A percentile compares a stretch with the other conserved stretches of the same genome.
phyloP scores from a whole-genome alignment of 2,888 invertebrate genomes.

The Lagria hirta region DNA sequence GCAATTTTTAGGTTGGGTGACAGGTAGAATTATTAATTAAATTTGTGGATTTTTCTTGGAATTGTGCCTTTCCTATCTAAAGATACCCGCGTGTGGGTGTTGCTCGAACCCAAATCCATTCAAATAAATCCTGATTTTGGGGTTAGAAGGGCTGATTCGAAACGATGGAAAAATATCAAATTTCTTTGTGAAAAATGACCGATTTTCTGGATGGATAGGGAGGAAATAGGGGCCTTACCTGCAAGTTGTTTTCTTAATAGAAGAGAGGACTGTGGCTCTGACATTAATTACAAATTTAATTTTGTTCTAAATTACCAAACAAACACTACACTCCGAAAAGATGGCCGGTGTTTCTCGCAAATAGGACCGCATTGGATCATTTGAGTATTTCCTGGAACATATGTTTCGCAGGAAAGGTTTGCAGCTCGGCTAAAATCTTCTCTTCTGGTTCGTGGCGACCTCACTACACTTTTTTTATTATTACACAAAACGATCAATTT shows the following conservation, averaged over 20 bases:
- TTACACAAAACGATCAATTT: too few species aligned
- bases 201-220: constrained; percentile 9
- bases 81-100: constrained; percentile 2
- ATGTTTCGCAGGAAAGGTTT: too few species aligned
- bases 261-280: constrained; percentile 94
- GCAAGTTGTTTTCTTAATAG: constrained; percentile 94
- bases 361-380: constrained; percentile 47
- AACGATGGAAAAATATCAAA: constrained; percentile 4
- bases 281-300: constrained; percentile 86
- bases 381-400: constrained; percentile 44
- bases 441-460: too few species aligned
- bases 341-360: constrained; percentile 63
- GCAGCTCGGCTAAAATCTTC: too few species aligned
- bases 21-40: neutral
- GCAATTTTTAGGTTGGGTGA: constrained; percentile 1
- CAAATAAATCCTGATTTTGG: constrained; percentile 4
- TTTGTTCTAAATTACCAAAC: constrained; percentile 72
- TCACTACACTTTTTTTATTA: too few species aligned
- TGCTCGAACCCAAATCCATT: too few species aligned
- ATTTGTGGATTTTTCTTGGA: too few species aligned
- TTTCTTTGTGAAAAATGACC: constrained; percentile 8
- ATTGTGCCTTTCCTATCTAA: too few species aligned
- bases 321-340: constrained; percentile 68
- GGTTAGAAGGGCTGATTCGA: neutral
- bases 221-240: constrained; percentile 64